Evolutionary conservation across 2,113 vertebrate species (phyloP), one percentile per base, ranked within the genome.

Genomic region (Verasper variegatus): DNA sequence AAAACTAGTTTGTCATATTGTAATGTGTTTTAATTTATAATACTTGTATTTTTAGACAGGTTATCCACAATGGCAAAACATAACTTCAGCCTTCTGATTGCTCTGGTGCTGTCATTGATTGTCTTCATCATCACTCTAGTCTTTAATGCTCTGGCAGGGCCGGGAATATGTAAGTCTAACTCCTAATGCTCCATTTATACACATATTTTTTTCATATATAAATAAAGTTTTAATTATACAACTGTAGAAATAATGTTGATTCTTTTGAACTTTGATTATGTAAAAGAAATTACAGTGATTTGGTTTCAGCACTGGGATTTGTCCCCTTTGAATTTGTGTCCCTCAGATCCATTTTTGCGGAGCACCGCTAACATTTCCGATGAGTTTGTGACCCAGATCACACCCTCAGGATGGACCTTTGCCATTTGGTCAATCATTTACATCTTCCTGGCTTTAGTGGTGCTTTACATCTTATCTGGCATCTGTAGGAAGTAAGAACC

Each of bases 351-450:
- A 3, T 94, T 94, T 77, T 24, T 83, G 73, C 40, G 20, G 2
- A 49, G 10, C 42, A 92, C 89, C 0, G 45, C 26, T 1, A 89
- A 91, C 7, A 55, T 93, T 80, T 94, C 93, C 7, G 67, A 82
- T 14, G 76, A 57, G 13, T 94, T 86, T 58, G 47, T 47, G 21
- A 93, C 91, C 3, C 40, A 93, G 66, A 87, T 95, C 75, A 94
- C 91, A 2, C 93, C 94, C 0, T 75, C 87, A 12, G 91, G 91
- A 24, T 94, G 93, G 93, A 94, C 93, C 6, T 95, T 95, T 63
- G 63, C 68, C 17, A 92, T 95, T 17, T 94, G 93, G 93, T 81
- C 84, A 0, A 80, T 94, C 27, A 95, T 94, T 66, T 94, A 95
- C 26, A 27, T 69, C 11, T 94, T 92, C 68, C 63, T 94, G 78